Conservation (phyloP, 2,797 vertebrate species). For the Dromococcyx pavoninus region DNA sequence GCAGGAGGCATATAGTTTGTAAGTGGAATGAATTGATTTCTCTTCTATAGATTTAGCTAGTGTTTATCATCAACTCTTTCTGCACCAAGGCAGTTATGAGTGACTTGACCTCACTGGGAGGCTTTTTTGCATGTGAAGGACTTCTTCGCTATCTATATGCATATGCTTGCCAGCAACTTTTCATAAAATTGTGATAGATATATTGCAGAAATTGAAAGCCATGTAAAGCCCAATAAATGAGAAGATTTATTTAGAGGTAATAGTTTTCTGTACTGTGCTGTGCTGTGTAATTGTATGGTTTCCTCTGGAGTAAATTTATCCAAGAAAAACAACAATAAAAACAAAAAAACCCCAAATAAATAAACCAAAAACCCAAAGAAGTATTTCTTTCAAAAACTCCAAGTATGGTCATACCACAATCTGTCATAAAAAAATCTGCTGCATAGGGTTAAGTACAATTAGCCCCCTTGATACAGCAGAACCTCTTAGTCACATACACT, state of each 20-base stretch:
- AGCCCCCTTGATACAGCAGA: not conserved
- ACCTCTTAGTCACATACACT: constrained; percentile 14
- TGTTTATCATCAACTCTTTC: constrained; percentile 11
- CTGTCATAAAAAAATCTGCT: constrained; percentile 31
- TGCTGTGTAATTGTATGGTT: not conserved
- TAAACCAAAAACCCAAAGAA: no score
- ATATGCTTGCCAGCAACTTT: constrained; percentile 35
- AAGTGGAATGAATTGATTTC: constrained; percentile 18
- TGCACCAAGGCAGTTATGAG: not conserved
- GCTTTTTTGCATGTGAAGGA: constrained; percentile 38
- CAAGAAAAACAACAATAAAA: not conserved
- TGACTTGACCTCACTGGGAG: not conserved
- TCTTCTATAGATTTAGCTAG: constrained; percentile 40
- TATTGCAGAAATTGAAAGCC: constrained; percentile 43
- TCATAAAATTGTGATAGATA: constrained; percentile 20
- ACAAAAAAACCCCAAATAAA: no score
- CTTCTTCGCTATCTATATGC: not conserved
- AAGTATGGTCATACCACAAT: not conserved
- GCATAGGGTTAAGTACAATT: constrained; percentile 27
- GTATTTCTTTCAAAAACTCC: constrained; percentile 25
- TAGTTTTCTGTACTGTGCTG: not conserved
- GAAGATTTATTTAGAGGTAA: constrained; percentile 51
- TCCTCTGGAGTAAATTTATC: constrained; percentile 24
- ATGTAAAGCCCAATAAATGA: constrained; percentile 30
- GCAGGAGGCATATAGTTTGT: not conserved